Conservation (phyloP, 2,113 vertebrate species). For the Pomatostomus ruficeps region DNA sequence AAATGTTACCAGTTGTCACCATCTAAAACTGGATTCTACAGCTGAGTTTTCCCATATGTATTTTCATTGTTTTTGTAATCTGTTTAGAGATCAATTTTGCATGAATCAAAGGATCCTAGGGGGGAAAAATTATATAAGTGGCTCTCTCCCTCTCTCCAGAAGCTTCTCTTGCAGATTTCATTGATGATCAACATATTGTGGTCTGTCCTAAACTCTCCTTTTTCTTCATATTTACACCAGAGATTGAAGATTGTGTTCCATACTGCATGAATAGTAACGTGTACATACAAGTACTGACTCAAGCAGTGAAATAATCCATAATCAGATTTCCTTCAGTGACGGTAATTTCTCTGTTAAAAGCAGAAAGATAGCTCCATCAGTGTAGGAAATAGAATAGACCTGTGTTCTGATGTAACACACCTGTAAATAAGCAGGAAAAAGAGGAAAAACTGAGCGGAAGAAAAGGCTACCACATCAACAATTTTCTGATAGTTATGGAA, state of each 20-base stretch:
- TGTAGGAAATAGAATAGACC: background rate
- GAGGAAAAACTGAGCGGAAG: background rate
- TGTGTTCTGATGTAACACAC: background rate
- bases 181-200: constrained; percentile 23
- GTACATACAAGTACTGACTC: background rate
- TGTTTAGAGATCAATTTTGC: constrained; percentile 18
- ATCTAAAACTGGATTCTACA: background rate
- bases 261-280: background rate
- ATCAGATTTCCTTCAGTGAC: background rate
- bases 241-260: background rate
- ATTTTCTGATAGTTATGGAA: background rate
- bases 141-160: background rate
- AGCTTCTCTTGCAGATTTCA: constrained; percentile 34
- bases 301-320: background rate
- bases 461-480: background rate
- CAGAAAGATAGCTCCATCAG: background rate
- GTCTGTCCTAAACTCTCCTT: constrained; percentile 35
- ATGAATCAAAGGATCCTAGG: background rate
- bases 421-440: background rate
- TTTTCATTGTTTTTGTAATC: constrained; percentile 46
- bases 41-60: constrained; percentile 4
- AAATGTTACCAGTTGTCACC: background rate
- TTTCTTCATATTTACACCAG: background rate
- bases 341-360: background rate
- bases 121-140: background rate